Evolutionary conservation across 2,113 vertebrate genomes (phyloP).

Genomic region (Callithrix jacchus): DNA sequence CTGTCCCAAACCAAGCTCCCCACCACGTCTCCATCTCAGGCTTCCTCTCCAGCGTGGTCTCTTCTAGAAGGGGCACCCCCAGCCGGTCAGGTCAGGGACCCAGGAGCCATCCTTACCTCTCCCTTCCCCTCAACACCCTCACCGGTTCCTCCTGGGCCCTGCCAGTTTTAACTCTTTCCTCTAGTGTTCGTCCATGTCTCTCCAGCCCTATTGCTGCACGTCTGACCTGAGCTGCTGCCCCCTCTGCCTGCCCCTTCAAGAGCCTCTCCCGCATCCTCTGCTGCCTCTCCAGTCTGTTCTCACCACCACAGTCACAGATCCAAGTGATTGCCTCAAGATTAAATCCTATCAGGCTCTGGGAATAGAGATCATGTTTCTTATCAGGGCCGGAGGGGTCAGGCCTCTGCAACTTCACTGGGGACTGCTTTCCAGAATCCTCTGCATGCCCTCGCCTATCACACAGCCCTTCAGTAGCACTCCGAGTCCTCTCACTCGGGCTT

Average conservation of each 20-base stretch:
- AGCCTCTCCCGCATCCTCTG: rapidly evolving
- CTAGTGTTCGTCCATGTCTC: rapidly evolving
- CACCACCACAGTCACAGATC: not conserved
- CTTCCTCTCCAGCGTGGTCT: not conserved
- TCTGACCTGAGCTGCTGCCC: not conserved
- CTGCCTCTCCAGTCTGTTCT: not conserved
- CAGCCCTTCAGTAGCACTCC: not conserved
- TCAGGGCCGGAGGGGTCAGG: not conserved
- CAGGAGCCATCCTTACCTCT: not conserved
- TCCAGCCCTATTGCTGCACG: rapidly evolving
- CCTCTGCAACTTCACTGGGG: not conserved
- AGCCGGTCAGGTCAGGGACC: not conserved
- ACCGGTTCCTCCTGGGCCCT: not conserved
- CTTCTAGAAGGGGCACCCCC: not conserved
- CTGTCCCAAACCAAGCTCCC: not conserved
- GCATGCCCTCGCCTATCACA: too few relatives aligned
- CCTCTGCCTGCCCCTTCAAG: not conserved
- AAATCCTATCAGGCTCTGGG: not conserved
- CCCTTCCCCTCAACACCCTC: not conserved
- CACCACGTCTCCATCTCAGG: not conserved
- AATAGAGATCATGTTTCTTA: not conserved
- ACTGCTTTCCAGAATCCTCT: not conserved
- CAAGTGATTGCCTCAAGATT: not conserved
- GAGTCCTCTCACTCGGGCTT: not conserved
- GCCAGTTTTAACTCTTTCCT: too few relatives aligned